A percentile compares a stretch with the other conserved stretches of the same genome.
phyloP scores from a whole-genome alignment of 92 coral and sea anemone genomes.

The Epizoanthus illoricatus region DNA sequence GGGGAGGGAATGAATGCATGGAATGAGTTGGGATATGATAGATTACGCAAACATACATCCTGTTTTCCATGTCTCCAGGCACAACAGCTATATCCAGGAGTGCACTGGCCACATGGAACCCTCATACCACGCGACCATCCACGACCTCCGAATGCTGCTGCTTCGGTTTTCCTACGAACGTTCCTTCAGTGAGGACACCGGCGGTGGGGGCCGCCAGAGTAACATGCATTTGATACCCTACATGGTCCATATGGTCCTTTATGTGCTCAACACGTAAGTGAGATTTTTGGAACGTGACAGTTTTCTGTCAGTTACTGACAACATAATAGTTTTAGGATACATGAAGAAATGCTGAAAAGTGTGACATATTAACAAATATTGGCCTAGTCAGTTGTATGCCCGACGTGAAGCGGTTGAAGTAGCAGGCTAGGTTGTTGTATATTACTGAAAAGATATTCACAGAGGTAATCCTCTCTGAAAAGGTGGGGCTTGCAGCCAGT shows the following conservation, averaged over 20 bases:
- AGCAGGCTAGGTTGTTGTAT: no score
- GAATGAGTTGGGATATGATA: neutral
- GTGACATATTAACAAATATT: no score
- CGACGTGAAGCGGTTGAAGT: no score
- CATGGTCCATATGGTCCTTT: slow-evolving; percentile 92
- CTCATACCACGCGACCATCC: slow-evolving; percentile 85
- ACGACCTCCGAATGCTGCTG: slow-evolving; percentile 87
- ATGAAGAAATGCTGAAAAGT: no score
- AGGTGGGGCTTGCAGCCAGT: no score
- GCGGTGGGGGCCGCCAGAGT: slow-evolving; percentile 97
- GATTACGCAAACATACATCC: neutral
- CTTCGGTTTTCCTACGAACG: slow-evolving; percentile 91
- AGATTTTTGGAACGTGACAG: neutral
- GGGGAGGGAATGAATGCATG: neutral
- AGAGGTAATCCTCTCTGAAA: no score
- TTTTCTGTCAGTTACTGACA: neutral
- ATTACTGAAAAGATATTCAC: no score
- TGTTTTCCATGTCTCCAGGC: slow-evolving; percentile 52
- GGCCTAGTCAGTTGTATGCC: no score
- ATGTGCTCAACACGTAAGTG: slow-evolving; percentile 93
- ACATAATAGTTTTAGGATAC: neutral
- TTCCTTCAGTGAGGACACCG: slow-evolving; percentile 96
- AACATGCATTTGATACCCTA: slow-evolving; percentile 95
- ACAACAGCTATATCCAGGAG: slow-evolving; percentile 97
- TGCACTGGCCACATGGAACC: slow-evolving; percentile 98